These are phyloP conservation scores for Prionace glauca DNA, from an alignment of 2,797 vertebrate genomes.

Conservation along the genomic window DNA sequence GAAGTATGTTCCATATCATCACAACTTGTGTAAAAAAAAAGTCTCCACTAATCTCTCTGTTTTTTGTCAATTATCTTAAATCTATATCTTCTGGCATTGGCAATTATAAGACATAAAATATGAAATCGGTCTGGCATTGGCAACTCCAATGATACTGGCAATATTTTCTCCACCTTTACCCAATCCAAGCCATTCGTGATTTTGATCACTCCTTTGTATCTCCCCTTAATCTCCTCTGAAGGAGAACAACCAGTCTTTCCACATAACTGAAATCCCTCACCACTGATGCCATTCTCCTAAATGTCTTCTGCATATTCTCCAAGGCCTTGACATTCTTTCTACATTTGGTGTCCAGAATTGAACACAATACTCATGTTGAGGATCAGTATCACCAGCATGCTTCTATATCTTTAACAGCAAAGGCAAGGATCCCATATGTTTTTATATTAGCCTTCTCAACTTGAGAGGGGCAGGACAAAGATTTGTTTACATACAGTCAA, in stretches of 20 bases:
- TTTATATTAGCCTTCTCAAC: neutral
- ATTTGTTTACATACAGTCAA: neutral
- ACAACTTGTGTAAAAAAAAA: neutral
- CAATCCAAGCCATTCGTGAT: neutral
- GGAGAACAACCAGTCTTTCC: neutral
- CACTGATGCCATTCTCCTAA: neutral
- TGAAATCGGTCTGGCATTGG: neutral
- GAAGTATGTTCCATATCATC: neutral
- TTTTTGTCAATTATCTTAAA: neutral
- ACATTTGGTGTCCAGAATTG: neutral
- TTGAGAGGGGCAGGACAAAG: neutral
- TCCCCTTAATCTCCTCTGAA: neutral
- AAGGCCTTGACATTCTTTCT: neutral
- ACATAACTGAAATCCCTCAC: neutral
- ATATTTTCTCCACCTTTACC: neutral
- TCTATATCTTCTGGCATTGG: neutral
- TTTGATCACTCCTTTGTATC: neutral
- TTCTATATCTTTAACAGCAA: neutral
- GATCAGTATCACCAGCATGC: neutral
- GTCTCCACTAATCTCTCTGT: neutral
- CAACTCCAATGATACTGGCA: neutral
- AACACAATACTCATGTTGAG: neutral
- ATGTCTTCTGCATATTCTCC: neutral
- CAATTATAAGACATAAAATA: too few species aligned
- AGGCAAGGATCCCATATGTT: neutral